Percentiles rank a stretch among this genome's conserved stretches.
Conservation (phyloP, 1,140 invertebrate species). For the Meloidogyne exigua region DNA sequence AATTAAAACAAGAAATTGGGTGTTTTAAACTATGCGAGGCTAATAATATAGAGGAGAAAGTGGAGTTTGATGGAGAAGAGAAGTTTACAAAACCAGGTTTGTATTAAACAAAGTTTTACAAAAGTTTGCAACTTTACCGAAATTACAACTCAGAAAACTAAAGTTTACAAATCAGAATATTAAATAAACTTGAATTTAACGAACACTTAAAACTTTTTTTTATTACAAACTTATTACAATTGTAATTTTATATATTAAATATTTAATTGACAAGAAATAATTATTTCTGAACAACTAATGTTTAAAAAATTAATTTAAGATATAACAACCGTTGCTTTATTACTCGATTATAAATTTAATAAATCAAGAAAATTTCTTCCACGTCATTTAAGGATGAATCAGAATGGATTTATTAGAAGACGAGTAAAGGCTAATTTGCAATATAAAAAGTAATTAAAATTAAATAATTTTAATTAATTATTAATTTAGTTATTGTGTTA, state of each 20-base stretch:
- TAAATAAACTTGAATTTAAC: too few relatives aligned
- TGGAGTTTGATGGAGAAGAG: neutral
- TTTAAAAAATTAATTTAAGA: neutral
- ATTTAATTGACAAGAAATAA: too few relatives aligned
- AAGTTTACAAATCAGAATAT: too few relatives aligned
- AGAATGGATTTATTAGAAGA: neutral
- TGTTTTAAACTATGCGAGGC: constrained; percentile 20
- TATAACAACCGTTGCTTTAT: constrained; percentile 15
- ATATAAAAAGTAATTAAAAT: neutral
- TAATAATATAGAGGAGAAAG: neutral
- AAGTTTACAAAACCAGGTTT: neutral
- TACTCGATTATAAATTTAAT: constrained; percentile 14
- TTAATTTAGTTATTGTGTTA: constrained; percentile 18
- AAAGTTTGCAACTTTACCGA: too few relatives aligned
- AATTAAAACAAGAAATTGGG: constrained; percentile 2
- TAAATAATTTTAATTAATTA: neutral
- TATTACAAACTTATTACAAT: too few relatives aligned
- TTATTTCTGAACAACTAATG: too few relatives aligned
- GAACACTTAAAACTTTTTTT: too few relatives aligned
- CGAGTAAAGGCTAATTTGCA: neutral
- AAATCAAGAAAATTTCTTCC: constrained; percentile 15
- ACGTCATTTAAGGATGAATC: neutral
- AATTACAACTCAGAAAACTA: too few relatives aligned
- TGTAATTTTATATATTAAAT: too few relatives aligned
- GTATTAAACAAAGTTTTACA: neutral